Percentiles rank a stretch among this genome's conserved stretches.
Evolutionary conservation across 1,140 invertebrate genomes (phyloP).

Genomic region (Bombus sylvicola): DNA sequence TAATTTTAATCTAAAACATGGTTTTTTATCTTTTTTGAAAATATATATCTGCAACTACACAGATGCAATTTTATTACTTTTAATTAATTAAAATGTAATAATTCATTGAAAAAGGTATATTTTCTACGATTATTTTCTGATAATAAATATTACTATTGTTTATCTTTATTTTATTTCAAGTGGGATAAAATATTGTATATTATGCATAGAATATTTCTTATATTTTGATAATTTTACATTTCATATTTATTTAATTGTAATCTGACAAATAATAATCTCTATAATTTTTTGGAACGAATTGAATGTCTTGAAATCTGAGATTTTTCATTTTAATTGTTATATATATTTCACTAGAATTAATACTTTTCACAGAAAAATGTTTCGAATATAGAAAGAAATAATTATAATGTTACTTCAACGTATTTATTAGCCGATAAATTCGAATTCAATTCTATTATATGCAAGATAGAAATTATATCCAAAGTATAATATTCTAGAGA

Average conservation of each 20-base stretch:
- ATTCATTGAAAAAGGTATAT: not conserved
- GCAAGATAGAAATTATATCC: not conserved
- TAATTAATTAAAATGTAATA: not conserved
- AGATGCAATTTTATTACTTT: not conserved
- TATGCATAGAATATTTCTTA: not conserved
- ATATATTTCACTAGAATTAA: not conserved
- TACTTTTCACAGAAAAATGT: not conserved
- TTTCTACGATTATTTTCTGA: not conserved
- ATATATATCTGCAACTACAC: not conserved
- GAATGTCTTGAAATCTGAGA: not conserved
- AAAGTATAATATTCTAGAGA: conserved; percentile 14
- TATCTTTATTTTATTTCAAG: not conserved
- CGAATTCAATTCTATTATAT: not conserved
- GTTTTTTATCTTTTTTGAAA: not conserved
- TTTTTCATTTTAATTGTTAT: not conserved
- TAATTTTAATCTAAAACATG: not conserved
- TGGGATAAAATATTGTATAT: not conserved
- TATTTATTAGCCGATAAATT: not conserved
- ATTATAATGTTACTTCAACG: not conserved
- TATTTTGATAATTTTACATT: not conserved
- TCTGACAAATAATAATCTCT: conserved; percentile 4
- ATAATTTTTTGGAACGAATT: not conserved
- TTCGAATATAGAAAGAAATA: not conserved
- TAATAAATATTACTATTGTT: not conserved
- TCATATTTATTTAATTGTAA: not conserved